Evolutionary conservation across 2,113 vertebrate genomes (phyloP), one percentile per base, ranked within the genome.

Genomic region (Paramormyrops kingsleyae): DNA sequence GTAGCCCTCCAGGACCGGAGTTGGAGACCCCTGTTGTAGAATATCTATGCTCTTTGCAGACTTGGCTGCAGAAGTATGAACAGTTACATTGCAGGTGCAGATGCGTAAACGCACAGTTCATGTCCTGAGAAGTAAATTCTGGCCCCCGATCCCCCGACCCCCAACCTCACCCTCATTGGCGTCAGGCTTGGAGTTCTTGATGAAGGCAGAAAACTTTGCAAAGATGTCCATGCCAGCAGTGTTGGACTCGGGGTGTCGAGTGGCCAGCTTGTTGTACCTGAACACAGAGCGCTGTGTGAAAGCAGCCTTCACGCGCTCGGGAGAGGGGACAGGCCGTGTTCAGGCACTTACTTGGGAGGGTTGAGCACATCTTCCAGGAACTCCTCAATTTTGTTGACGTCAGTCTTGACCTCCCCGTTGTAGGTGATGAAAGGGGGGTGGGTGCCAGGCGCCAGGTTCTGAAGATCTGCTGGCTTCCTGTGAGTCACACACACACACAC

Each of bases 331-430:
- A 47, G 47, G 47, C 47, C 47, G 12, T 50, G 19, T 27, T n/a
- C 83, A 50, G 47, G n/a, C 50, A 95, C 98, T 97, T 93, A 99
- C 99, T 98, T 99, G 92, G 98, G 99, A 90, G 99, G 99, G 93
- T 96, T 96, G 89, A 99, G 96, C 90, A 99, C 95, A 87, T 99
- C 98, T 94, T 99, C 99, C 66, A 99, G 97, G 91, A 99, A 99
- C 95, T 99, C 99, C 93, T 99, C 98, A 62, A 99, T 99, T 95
- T 99, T 99, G 95, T 99, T 99, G 91, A 99, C 98, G 52, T 99
- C 99, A 0, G 98, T 99, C 95, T 96, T 99, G 93, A 99, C 98
- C 92, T 99, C 99, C 15, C 96, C 97, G 5, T 99, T 99, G 94
- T 96, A 99, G 39, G 99, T 99, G 94, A 99, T 97, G 94, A 99